Conservation (phyloP, 37 sponge, comb jelly and placozoan species). For the Ephydatia muelleri region DNA sequence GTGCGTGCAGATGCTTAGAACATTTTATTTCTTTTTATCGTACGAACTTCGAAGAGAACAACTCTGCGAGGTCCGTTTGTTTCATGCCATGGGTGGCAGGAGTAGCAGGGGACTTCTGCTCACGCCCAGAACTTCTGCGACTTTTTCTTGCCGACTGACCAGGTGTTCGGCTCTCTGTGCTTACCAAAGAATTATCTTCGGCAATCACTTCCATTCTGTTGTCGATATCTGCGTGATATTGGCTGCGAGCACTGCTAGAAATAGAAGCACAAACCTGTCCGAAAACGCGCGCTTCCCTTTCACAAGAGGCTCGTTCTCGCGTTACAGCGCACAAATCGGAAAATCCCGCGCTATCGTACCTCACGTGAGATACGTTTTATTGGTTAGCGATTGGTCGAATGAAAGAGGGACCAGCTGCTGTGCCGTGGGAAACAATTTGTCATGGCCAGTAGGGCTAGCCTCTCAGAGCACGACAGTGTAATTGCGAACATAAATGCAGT, state of each 20-base stretch:
- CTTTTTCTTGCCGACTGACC: neutral
- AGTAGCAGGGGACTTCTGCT: neutral
- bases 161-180: neutral
- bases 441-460: neutral
- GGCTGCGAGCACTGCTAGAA: neutral
- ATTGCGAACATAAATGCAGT: neutral
- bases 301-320: neutral
- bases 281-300: neutral
- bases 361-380: neutral
- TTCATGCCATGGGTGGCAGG: neutral
- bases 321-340: neutral
- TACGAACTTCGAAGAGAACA: neutral
- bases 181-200: neutral
- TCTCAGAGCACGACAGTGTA: neutral
- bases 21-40: neutral
- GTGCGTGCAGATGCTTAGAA: too few relatives aligned
- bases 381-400: neutral
- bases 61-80: neutral
- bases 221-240: neutral
- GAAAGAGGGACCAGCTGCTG: neutral
- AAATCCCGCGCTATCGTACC: neutral
- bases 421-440: neutral
- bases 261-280: neutral
- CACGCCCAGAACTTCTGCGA: neutral
- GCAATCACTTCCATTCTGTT: neutral